Conservation (phyloP, 2,888 invertebrate species). For the Agrochola litura region DNA sequence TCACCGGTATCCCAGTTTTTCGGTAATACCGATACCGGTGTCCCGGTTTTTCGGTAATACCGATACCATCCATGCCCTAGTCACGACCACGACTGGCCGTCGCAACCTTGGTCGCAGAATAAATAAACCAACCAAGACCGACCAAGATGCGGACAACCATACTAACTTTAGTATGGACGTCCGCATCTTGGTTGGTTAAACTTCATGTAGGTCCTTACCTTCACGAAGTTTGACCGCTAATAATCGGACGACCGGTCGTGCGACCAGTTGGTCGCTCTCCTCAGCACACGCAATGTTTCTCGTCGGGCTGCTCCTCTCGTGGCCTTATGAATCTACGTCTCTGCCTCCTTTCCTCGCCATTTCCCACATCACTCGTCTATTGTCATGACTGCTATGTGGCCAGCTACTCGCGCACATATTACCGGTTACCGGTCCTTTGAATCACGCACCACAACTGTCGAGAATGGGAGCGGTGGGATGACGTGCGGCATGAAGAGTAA, state of each 20-base stretch:
- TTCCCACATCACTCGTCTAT: background rate
- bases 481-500: background rate
- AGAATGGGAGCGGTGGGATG: background rate
- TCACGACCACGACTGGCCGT: background rate
- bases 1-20: too few relatives aligned
- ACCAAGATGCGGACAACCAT: background rate
- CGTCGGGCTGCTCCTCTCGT: background rate
- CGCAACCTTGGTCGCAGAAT: background rate
- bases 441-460: background rate
- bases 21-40: too few relatives aligned
- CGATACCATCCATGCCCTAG: too few relatives aligned
- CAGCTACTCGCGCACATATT: background rate
- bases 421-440: too few relatives aligned
- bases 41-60: too few relatives aligned
- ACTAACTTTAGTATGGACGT: background rate
- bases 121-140: background rate
- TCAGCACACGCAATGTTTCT: background rate
- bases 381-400: too few relatives aligned
- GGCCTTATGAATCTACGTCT: background rate
- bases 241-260: background rate
- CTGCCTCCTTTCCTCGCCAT: background rate
- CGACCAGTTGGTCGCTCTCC: background rate
- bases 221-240: background rate
- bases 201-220: background rate
- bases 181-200: too few relatives aligned